These are phyloP conservation scores for Gasteruption jaculator DNA, from an alignment of 2,888 invertebrate genomes.

Conservation along the genomic window DNA sequence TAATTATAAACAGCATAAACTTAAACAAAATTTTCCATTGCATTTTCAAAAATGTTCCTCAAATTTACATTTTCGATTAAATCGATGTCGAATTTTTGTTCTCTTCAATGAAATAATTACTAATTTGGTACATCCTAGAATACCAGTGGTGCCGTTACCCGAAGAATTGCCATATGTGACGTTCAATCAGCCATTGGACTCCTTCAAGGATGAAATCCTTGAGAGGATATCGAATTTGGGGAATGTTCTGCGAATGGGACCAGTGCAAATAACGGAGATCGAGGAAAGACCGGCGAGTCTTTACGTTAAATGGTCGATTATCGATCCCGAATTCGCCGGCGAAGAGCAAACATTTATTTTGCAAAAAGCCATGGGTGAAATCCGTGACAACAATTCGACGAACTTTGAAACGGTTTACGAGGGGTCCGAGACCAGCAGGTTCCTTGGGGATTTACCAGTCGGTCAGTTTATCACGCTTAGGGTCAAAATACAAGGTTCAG, in stretches of 20 bases:
- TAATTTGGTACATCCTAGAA: slow-evolving; percentile 28
- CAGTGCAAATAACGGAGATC: slow-evolving; percentile 53
- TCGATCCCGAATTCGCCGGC: slow-evolving; percentile 42
- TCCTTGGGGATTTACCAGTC: slow-evolving; percentile 53
- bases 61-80: not conserved
- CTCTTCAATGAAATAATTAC: not conserved
- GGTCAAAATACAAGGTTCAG: slow-evolving; percentile 54
- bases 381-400: slow-evolving; percentile 36
- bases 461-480: slow-evolving; percentile 55
- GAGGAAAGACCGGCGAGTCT: slow-evolving; percentile 56
- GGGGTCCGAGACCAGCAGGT: slow-evolving; percentile 52
- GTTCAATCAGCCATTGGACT: slow-evolving; percentile 50
- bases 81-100: not conserved
- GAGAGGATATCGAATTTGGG: slow-evolving; percentile 29
- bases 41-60: no score
- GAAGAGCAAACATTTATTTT: slow-evolving; percentile 53
- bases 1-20: no score
- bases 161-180: slow-evolving; percentile 57
- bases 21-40: not conserved
- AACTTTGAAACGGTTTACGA: slow-evolving; percentile 49
- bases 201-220: slow-evolving; percentile 35
- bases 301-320: slow-evolving; percentile 55
- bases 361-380: slow-evolving; percentile 51
- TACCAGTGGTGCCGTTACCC: slow-evolving; percentile 57
- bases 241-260: slow-evolving; percentile 30